A percentile compares a stretch with the other conserved stretches of the same genome.
phyloP scores from a whole-genome alignment of 2,888 invertebrate species.

The Nemotelus pantherinus region DNA sequence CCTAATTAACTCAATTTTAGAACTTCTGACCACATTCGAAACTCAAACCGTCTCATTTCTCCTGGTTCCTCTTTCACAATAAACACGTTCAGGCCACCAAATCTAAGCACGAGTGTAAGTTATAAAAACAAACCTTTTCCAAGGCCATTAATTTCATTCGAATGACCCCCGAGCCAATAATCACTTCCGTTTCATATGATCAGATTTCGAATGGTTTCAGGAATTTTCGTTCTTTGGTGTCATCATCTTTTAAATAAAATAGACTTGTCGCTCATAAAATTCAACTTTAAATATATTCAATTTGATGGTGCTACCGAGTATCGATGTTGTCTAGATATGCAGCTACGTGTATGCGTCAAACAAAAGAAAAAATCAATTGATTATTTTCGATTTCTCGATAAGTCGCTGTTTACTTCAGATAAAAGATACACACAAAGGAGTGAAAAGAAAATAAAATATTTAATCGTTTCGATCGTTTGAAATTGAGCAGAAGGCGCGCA shows the following conservation, averaged over 20 bases:
- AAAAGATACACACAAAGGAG: not conserved
- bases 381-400: not conserved
- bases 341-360: not conserved
- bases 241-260: slow-evolving; percentile 18
- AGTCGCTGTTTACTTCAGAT: not conserved
- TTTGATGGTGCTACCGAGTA: slow-evolving; percentile 41
- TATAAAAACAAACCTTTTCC: too few species aligned
- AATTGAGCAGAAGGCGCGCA: slow-evolving; percentile 32
- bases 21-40: too few species aligned
- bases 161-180: slow-evolving; percentile 17
- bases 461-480: slow-evolving; percentile 29
- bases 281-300: slow-evolving; percentile 17
- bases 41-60: too few species aligned
- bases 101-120: not conserved
- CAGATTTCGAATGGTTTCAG: slow-evolving; percentile 1
- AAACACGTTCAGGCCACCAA: not conserved
- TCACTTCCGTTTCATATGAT: slow-evolving; percentile 31
- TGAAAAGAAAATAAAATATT: slow-evolving; percentile 15
- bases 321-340: slow-evolving; percentile 20
- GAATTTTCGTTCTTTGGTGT: slow-evolving; percentile 5
- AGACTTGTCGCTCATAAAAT: slow-evolving; percentile 37
- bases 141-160: slow-evolving; percentile 8
- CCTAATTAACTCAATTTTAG: too few species aligned
- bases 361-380: slow-evolving; percentile 11
- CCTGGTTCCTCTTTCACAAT: too few species aligned